Evolutionary conservation across 2,888 invertebrate genomes (phyloP).

Genomic region (Lithophane semibrunnea): DNA sequence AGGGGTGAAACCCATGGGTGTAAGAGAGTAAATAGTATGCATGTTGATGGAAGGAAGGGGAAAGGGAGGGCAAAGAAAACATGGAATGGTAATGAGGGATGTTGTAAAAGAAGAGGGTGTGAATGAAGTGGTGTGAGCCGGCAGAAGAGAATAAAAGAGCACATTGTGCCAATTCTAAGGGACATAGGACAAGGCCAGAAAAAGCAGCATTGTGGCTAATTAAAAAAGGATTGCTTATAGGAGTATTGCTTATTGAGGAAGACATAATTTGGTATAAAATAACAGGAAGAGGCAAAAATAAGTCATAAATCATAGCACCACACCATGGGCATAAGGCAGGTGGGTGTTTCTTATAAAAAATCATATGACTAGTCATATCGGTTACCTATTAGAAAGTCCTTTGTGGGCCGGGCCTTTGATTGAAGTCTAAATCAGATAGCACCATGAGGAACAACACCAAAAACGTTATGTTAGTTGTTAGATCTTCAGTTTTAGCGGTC

Average conservation of each 20-base stretch:
- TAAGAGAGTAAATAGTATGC: too few relatives aligned
- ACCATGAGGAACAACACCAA: not conserved
- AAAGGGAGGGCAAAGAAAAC: not conserved
- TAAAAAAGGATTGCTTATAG: not conserved
- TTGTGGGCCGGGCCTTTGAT: too few relatives aligned
- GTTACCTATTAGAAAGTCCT: constrained; percentile 8
- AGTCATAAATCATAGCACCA: not conserved
- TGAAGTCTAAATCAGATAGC: not conserved
- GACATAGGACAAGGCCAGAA: too few relatives aligned
- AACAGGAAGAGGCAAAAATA: not conserved
- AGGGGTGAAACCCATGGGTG: not conserved
- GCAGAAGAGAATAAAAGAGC: not conserved
- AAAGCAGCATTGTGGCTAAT: too few relatives aligned
- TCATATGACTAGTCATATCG: not conserved
- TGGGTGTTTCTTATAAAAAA: not conserved
- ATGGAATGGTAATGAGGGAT: not conserved
- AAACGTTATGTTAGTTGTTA: not conserved
- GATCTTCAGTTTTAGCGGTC: constrained; percentile 15
- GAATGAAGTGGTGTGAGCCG: too few relatives aligned
- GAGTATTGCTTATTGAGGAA: not conserved
- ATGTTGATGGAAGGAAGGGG: too few relatives aligned
- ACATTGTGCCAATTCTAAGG: not conserved
- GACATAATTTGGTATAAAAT: not conserved
- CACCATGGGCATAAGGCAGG: too few relatives aligned
- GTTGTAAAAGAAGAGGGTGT: not conserved